Evolutionary conservation across 2,888 invertebrate species (phyloP), one percentile per base, ranked within the genome.

Genomic region (Chymomyza caudatula): DNA sequence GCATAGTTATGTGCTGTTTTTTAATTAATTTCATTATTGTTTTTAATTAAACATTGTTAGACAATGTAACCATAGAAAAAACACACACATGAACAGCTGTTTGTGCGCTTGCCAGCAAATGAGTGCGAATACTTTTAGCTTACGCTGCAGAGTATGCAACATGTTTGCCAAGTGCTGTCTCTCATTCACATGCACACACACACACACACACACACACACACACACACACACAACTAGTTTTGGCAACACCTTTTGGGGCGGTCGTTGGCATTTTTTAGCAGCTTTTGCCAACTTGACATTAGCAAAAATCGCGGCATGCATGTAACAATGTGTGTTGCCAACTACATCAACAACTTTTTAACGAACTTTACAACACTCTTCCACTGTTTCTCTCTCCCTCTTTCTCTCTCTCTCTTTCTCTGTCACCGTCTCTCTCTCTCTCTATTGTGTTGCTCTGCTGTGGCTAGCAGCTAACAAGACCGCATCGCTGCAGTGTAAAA

Each of bases 311-410:
- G 60, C 20, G 49, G 65, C 65, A 60, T 66, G 67, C 23, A 37
- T 37, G 29, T 2, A 37, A 37, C 59, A 59, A 43, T 47, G 20
- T 4, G 37, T 43, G 17, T 4, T 37, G 25, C 25, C 67, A 72
- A 85, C 74, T 74, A 73, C 79, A 79, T 79, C 85, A 79, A 85
- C 82, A 79, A 79, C 76, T 79, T 79, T 79, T 85, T 85, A 79
- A 82, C 79, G 82, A 79, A 79, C 85, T 84, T 85, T 85, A 65
- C 85, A 47, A 11, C 11, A 37, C 29, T 37, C 11, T 37, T 11
- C 29, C 29, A 37, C 29, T 2, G 11, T 11, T 6, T 29, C 29
- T 29, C 6, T 6, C 2, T 29, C 4, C 29, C 29, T 25, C 25
- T 25, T 11, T 11, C 29, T 8, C 11, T 6, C 11, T 11, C 29